Evolutionary conservation across 2,113 vertebrate genomes (phyloP).

Genomic region (Crotalus horridus): DNA sequence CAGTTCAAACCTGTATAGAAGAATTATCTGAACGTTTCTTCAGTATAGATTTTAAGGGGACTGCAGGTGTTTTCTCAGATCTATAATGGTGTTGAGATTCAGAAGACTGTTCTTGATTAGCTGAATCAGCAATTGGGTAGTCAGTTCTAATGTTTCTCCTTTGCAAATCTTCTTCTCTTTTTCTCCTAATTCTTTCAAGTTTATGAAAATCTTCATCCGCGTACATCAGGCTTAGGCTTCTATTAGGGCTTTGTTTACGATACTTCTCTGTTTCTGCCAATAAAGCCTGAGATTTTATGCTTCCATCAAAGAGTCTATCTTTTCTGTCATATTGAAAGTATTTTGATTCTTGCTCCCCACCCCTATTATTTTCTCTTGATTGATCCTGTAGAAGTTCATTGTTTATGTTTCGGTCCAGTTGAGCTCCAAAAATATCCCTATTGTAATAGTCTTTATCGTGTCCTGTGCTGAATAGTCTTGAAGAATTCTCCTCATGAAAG

Average conservation of each 20-base stretch:
- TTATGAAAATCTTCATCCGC: conserved; percentile 79
- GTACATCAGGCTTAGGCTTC: conserved; percentile 70
- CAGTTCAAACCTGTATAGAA: conserved; percentile 68
- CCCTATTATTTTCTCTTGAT: conserved; percentile 62
- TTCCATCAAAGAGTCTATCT: conserved; percentile 64
- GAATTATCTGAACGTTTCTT: conserved; percentile 82
- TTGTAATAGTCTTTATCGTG: conserved; percentile 70
- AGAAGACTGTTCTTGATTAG: conserved; percentile 55
- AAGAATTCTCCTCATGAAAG: conserved; percentile 59
- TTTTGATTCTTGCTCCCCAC: conserved; percentile 69
- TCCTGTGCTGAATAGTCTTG: conserved; percentile 64
- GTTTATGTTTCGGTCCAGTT: conserved; percentile 64
- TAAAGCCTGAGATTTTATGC: conserved; percentile 65
- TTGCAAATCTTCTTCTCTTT: conserved; percentile 79
- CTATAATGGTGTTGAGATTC: conserved; percentile 67
- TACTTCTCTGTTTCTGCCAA: conserved; percentile 70
- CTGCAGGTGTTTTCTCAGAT: conserved; percentile 73
- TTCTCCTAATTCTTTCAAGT: conserved; percentile 83
- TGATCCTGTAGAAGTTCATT: conserved; percentile 68
- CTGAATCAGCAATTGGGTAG: conserved; percentile 66
- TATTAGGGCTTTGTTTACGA: conserved; percentile 66
- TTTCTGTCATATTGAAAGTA: conserved; percentile 69
- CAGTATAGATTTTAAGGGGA: conserved; percentile 86
- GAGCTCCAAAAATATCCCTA: conserved; percentile 68
- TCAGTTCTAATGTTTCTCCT: conserved; percentile 65